Base-by-base conservation (phyloP, 2,888 invertebrate genomes). In the Cartodere bifasciata region DNA sequence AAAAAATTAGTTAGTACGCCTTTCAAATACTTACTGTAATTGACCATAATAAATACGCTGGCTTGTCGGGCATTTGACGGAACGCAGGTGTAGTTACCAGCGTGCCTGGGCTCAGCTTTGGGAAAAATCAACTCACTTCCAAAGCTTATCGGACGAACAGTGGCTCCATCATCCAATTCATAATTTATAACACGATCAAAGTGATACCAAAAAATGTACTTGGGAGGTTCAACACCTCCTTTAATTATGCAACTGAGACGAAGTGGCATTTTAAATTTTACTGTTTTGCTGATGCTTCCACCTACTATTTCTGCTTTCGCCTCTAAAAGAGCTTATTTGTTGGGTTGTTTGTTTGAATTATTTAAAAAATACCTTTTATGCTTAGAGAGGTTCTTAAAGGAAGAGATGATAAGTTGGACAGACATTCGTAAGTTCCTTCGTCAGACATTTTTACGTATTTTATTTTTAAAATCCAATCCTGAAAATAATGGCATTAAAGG, bases 141-240 rank as follows among this genome's bases (percentile, higher is more conserved):
- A 39, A 61, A 57, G 20, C 61, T 54, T 22, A 63, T 58, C 34
- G 63, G 60, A 28, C 62, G 54, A 23, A 66, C 63, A 60, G 69
- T 58, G 56, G 68, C 45, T 62, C 72, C 50, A 60, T 70, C 27
- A 63, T 67, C 79, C 27, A 74, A 55, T 55, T 86, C 84, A 51
- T 83, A 86, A 60, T 86, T 86, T 51, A 86, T 84, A 82, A 86
- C 83, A 44, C 79, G 66, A 48, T 76, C 77, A 52, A 79, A 78
- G 53, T 84, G 84, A 60, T 84, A 86, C 85, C 85, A 80, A 61
- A 80, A 80, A 24, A 80, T 76, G 52, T 75, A 81, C 1, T 68
- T 69, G 0, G 81, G 79, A 1, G 74, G 69, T 43, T 76, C 77
- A 1, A 76, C 77, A 4, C 75, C 72, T 25, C 72, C 64, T 46